phyloP scores from a whole-genome alignment of 2,888 invertebrate genomes.

The Cinara cedri region DNA sequence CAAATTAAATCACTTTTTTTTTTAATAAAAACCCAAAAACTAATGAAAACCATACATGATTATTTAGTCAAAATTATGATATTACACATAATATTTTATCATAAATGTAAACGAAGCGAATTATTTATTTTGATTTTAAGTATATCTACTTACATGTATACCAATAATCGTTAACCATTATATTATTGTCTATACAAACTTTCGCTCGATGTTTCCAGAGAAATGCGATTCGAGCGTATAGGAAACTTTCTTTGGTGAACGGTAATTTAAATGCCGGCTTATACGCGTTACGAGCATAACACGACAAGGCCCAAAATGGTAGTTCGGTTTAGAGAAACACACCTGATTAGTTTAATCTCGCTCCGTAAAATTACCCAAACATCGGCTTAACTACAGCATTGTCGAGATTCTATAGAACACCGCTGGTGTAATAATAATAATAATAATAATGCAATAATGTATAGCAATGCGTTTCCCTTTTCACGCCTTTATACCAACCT shows the following conservation, averaged over 20 bases:
- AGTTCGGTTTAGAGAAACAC: conserved; percentile 12
- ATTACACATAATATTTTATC: too few species aligned
- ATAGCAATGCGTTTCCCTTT: conserved; percentile 7
- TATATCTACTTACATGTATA: too few species aligned
- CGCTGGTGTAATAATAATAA: background rate
- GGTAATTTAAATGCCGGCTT: conserved; percentile 6
- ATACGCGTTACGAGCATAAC: conserved; percentile 19
- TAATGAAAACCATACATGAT: too few species aligned
- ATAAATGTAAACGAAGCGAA: background rate
- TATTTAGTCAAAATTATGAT: too few species aligned
- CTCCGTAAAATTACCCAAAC: conserved; percentile 15
- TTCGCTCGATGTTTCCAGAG: background rate
- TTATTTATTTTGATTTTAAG: too few species aligned
- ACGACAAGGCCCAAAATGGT: conserved; percentile 11
- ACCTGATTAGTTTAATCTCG: conserved; percentile 14
- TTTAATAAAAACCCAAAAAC: too few species aligned
- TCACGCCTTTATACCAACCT: background rate
- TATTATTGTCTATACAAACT: background rate
- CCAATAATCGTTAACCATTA: conserved; percentile 16
- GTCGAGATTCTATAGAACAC: background rate
- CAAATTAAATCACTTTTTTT: too few species aligned
- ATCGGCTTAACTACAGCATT: too few species aligned
- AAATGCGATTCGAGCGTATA: too few species aligned
- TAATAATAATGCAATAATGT: too few species aligned
- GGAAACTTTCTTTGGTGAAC: conserved; percentile 15